Evolutionary conservation across 2,888 invertebrate genomes (phyloP), one percentile per base, ranked within the genome.

Genomic region (Drosophila incognita): DNA sequence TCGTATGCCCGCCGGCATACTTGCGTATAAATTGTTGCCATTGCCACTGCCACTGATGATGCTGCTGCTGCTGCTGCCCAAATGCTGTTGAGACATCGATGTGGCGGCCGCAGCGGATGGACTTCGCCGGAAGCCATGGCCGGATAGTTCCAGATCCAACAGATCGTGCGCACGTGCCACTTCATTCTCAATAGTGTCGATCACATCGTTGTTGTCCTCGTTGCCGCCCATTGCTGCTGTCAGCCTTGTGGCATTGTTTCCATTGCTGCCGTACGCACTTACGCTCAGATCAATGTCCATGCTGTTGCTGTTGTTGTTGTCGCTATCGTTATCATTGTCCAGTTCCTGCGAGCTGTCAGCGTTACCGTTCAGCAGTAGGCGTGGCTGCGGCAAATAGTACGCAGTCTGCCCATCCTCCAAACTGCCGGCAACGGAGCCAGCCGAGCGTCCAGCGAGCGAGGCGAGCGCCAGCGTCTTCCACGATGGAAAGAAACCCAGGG

Each of bases 1-100:
- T 90, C 95, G 95, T 3, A 97, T 95, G 61, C 95, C 95, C 35
- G 94, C 93, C 4, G 95, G 95, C 87, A 92, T 92, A 67, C 76
- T 90, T 51, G 85, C 76, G 31, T 92, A 91, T 18, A 91, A 74
- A 21, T 31, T 42, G 65, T 72, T 88, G 54, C 78, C 1, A 88
- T 89, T 31, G 92, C 87, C 21, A 21, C 7, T 15, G 89, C 31
- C 10, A 61, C 73, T 88, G 51, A 76, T 1, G 89, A 88, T 31
- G 92, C 86, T 13, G 89, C 83, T 18, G 86, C 83, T 0, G 83
- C 90, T 3, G 81, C 79, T 2, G 27, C 38, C 64, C 53, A 83
- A 57, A 76, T 94, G 94, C 33, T 90, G 85, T 8, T 91, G 87
- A 4, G 90, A 85, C 69, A 91, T 80, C 0, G 90, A 88, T 2